Base-by-base conservation (phyloP, 1,140 invertebrate genomes). In the Papilio dardanus region DNA sequence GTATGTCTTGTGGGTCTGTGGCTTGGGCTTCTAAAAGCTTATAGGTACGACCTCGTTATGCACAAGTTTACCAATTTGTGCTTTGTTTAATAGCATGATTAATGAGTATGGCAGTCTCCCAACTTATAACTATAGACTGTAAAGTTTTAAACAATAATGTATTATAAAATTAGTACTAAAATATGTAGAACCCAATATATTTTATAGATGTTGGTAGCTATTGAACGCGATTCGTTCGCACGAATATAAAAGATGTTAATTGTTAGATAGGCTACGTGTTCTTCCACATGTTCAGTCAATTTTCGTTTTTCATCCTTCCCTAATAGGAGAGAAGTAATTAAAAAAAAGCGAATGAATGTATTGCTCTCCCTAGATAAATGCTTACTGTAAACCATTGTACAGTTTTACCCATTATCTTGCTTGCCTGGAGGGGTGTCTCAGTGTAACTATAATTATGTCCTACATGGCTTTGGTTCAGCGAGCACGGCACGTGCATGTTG, bases 11-110 rank as follows among this genome's bases (percentile, higher is more conserved):
- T 62, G 54, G 54, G 14, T 28, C 24, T 62, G 54, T 62, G 54
- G 54, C 54, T 62, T 62, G 28, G 54, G 54, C 54, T 62, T 62
- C 3, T 62, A 24, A 62, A 62, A 62, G 54, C 54, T 62, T 62
- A 16, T 62, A 62, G 21, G 54, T 62, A 24, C n/a, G 46, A 50
- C 54, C 12, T 62, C 30, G 12, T 28, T 28, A 12, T 19, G n/a
- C n/a, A 62, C 24, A 62, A 62, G 21, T 62, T 62, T 62, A 28
- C 54, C 24, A 62, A 62, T 24, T 62, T 62, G 24, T 62, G 54
- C 54, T 62, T 62, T 28, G 7, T 4, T 14, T 62, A 28, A 62
- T 28, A 62, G 24, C 54, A 62, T 62, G 54, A 62, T 62, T 28
- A 62, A 28, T 28, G 54, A 62, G 46, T 50, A 21, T 50, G 12